phyloP scores from a whole-genome alignment of 2,797 vertebrate species.

The Gymnothorax reevesii region DNA sequence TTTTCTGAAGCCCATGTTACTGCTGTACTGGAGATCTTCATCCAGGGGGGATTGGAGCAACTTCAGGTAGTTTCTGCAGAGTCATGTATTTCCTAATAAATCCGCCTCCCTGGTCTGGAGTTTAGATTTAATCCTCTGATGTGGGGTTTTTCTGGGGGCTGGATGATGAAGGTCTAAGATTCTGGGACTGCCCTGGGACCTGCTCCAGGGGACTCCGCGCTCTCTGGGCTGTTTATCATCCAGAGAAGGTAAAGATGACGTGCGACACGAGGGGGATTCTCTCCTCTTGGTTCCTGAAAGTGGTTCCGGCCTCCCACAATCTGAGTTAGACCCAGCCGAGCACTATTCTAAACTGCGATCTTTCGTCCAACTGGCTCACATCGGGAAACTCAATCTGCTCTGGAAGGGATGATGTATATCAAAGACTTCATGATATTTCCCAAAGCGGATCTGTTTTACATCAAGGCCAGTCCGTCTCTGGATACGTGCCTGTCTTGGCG shows the following conservation, averaged over 20 bases:
- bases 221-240: background rate
- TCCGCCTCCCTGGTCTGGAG: slow-evolving; percentile 8
- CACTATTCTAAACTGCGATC: background rate
- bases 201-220: background rate
- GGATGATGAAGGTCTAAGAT: background rate
- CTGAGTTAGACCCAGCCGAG: background rate
- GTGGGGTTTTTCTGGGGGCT: background rate
- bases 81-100: slow-evolving; percentile 12
- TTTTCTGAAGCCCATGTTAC: background rate
- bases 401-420: background rate
- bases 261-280: background rate
- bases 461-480: background rate
- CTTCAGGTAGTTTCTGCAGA: slow-evolving; percentile 24
- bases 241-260: background rate
- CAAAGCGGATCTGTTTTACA: background rate
- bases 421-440: background rate
- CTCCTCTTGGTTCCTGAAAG: background rate
- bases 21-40: background rate
- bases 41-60: slow-evolving; percentile 22
- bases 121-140: slow-evolving; percentile 5
- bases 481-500: background rate
- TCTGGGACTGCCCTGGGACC: background rate
- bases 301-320: background rate
- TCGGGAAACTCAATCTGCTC: background rate
- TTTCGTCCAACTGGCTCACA: background rate